Evolutionary conservation across 1,140 invertebrate genomes (phyloP).

Genomic region (Aphelinus certus): DNA sequence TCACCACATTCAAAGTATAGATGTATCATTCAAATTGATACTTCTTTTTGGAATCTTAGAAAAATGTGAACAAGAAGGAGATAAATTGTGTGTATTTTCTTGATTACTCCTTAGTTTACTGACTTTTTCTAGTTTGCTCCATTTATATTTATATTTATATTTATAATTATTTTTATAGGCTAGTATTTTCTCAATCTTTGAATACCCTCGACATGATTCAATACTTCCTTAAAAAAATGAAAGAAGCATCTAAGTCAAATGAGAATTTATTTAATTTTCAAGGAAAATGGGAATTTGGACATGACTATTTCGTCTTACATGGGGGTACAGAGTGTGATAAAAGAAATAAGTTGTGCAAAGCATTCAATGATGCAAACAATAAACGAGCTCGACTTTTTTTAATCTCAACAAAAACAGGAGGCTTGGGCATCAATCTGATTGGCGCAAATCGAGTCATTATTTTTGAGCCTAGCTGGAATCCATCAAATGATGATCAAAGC

Average conservation of each 20-base stretch:
- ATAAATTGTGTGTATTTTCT: constrained; percentile 81
- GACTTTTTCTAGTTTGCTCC: not conserved
- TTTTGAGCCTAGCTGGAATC: constrained; percentile 98
- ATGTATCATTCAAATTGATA: constrained; percentile 81
- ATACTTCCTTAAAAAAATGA: constrained; percentile 80
- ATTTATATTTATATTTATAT: constrained; percentile 11
- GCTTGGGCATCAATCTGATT: constrained; percentile 93
- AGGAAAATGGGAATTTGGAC: constrained; percentile 79
- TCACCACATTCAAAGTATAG: constrained; percentile 68
- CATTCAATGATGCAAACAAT: constrained; percentile 86
- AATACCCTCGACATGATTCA: constrained; percentile 92
- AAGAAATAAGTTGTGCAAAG: constrained; percentile 79
- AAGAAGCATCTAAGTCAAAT: constrained; percentile 69
- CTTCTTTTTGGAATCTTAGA: constrained; percentile 86
- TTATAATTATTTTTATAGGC: constrained; percentile 64
- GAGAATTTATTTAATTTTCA: constrained; percentile 62
- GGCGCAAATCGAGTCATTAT: constrained; percentile 96
- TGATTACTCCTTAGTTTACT: not conserved
- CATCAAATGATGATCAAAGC: constrained; percentile 96
- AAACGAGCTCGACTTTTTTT: constrained; percentile 87
- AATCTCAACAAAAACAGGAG: constrained; percentile 95
- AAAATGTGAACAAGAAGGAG: constrained; percentile 87
- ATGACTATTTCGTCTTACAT: constrained; percentile 93
- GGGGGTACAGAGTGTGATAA: constrained; percentile 83
- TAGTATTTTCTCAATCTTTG: constrained; percentile 93